Conservation (phyloP, 2,113 vertebrate genomes). For the Gavialis gangeticus region DNA sequence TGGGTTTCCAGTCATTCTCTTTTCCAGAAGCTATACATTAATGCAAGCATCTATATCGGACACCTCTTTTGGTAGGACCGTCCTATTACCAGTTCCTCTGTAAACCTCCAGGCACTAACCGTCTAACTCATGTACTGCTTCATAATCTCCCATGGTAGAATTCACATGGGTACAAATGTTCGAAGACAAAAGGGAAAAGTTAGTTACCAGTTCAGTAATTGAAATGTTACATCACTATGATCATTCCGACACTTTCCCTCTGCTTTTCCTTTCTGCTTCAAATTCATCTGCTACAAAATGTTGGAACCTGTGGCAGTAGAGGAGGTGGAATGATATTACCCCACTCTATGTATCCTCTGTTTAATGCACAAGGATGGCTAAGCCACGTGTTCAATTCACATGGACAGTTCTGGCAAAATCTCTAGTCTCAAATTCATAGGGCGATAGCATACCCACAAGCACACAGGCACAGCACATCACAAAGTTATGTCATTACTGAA, state of each 20-base stretch:
- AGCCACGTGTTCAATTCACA: neutral
- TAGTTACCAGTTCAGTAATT: neutral
- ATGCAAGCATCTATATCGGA: neutral
- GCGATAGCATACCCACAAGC: no score
- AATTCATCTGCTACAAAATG: neutral
- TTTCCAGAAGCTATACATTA: neutral
- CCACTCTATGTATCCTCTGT: rapidly evolving
- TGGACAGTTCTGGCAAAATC: neutral
- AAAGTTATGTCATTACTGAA: no score
- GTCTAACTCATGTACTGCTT: neutral
- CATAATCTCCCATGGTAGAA: rapidly evolving
- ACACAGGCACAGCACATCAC: no score
- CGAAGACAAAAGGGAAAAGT: neutral
- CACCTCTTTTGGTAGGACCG: rapidly evolving
- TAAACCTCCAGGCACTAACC: neutral
- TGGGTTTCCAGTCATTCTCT: neutral
- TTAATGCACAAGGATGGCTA: neutral
- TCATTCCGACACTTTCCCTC: neutral
- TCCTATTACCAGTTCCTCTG: rapidly evolving
- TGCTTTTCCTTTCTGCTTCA: neutral
- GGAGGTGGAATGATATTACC: neutral
- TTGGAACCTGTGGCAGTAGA: neutral
- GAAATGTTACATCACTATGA: rapidly evolving
- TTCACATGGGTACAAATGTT: neutral
- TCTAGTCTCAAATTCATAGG: neutral